Conservation (phyloP, 2,797 vertebrate species). For the Peromyscus attwateri region DNA sequence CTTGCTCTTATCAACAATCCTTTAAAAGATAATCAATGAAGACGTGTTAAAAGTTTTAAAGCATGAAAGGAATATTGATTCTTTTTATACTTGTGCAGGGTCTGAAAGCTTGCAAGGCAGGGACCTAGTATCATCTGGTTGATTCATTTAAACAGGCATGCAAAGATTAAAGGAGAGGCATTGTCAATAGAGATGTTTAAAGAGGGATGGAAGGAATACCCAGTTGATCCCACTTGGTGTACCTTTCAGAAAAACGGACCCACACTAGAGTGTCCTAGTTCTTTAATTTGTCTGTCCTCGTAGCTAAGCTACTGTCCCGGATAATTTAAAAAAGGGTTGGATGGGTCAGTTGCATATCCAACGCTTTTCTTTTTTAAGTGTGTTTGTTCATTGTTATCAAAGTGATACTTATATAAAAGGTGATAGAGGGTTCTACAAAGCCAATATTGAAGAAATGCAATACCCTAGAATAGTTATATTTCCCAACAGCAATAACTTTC, state of each 20-base stretch:
- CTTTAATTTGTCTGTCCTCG: background rate
- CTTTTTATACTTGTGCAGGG: background rate
- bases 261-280: background rate
- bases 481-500: background rate
- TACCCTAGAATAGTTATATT: background rate
- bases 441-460: background rate
- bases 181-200: background rate
- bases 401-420: background rate
- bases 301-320: background rate
- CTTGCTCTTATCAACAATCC: background rate
- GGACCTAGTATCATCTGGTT: background rate
- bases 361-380: background rate
- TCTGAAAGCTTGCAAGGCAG: background rate
- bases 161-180: background rate
- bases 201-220: background rate
- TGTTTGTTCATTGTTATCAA: conserved; percentile 43
- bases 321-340: background rate
- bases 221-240: background rate
- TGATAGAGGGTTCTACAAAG: conserved; percentile 12
- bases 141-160: background rate
- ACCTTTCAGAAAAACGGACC: conserved; percentile 25
- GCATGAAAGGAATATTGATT: background rate
- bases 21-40: background rate
- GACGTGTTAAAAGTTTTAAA: background rate
- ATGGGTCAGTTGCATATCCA: background rate